A percentile compares a stretch with the other conserved stretches of the same genome.
These are phyloP conservation scores for Didymodactylos carnosus DNA, from an alignment of 2,888 invertebrate genomes.

Conservation along the genomic window DNA sequence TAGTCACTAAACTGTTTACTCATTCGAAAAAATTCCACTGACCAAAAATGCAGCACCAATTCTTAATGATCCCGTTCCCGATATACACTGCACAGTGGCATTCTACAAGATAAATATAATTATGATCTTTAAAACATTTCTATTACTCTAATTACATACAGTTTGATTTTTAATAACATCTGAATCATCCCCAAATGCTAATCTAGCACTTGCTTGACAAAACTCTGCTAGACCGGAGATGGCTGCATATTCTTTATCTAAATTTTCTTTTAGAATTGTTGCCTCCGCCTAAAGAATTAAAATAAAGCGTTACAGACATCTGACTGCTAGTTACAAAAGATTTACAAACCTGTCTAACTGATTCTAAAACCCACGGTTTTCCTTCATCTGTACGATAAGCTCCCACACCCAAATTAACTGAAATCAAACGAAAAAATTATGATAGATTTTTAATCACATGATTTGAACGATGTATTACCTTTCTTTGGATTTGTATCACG, in stretches of 20 bases:
- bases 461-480: no score
- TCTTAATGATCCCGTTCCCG: conserved; percentile 87
- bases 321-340: background rate
- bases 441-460: no score
- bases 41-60: conserved; percentile 70
- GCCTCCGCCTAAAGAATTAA: no score
- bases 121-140: background rate
- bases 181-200: conserved; percentile 67
- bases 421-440: no score
- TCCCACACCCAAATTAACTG: conserved; percentile 69
- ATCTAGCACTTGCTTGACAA: conserved; percentile 56
- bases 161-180: conserved; percentile 47
- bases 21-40: conserved; percentile 23
- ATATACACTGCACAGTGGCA: conserved; percentile 59
- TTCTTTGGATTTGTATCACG: conserved; percentile 65
- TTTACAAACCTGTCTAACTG: conserved; percentile 43
- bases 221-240: conserved; percentile 69
- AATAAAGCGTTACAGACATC: conserved; percentile 31
- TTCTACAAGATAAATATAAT: conserved; percentile 36
- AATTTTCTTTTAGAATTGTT: conserved; percentile 43
- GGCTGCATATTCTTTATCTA: conserved; percentile 85
- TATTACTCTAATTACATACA: conserved; percentile 40
- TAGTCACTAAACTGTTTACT: background rate
- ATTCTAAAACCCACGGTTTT: conserved; percentile 77
- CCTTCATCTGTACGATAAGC: conserved; percentile 93